phyloP scores from a whole-genome alignment of 2,113 vertebrate genomes.

The Triplophysa rosa region DNA sequence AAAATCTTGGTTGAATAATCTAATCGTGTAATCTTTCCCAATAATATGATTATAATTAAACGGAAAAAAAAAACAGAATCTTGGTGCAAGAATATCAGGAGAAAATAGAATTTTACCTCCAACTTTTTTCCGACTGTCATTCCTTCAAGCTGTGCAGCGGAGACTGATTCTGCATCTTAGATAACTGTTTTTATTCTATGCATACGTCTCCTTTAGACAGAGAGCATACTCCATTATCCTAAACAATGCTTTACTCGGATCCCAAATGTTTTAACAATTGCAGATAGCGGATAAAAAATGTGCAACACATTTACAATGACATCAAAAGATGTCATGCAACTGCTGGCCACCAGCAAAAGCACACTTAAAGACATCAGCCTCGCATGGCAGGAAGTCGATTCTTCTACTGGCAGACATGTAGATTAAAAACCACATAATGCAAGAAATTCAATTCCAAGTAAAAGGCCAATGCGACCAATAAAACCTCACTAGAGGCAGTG shows the following conservation, averaged over 20 bases:
- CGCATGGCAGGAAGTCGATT: constrained; percentile 61
- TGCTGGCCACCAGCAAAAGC: constrained; percentile 55
- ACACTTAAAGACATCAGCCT: constrained; percentile 61
- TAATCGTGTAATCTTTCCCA: too few relatives aligned
- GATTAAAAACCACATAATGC: constrained; percentile 73
- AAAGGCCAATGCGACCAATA: constrained; percentile 73
- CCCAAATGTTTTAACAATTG: background rate
- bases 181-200: background rate
- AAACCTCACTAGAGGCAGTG: constrained; percentile 65
- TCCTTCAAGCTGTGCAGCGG: too few relatives aligned
- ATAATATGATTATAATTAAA: too few relatives aligned
- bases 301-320: background rate
- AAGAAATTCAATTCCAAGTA: constrained; percentile 74
- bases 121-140: too few relatives aligned
- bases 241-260: background rate
- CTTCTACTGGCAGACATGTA: constrained; percentile 62
- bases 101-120: too few relatives aligned
- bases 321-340: background rate
- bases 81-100: too few relatives aligned
- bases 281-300: background rate
- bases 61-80: too few relatives aligned
- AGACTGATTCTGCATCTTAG: too few relatives aligned
- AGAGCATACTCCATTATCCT: background rate
- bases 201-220: background rate
- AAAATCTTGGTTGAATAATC: too few relatives aligned